Evolutionary conservation across 2,888 invertebrate species (phyloP).

Genomic region (Lycophotia porphyrea): DNA sequence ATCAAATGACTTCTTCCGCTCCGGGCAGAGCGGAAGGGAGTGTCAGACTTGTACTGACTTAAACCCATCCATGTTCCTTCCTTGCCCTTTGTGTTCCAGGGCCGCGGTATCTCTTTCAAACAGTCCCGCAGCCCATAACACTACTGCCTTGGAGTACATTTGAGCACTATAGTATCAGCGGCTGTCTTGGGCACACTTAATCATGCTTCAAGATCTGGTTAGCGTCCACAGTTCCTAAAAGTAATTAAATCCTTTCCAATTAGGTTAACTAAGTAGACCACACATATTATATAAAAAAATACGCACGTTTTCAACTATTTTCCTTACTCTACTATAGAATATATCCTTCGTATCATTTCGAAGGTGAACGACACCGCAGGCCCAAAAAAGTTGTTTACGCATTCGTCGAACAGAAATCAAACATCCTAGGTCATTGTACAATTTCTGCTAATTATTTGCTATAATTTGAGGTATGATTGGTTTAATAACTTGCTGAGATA

Average conservation of each 20-base stretch:
- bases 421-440: conserved; percentile 12
- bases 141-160: neutral
- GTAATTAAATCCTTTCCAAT: neutral
- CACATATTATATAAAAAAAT: neutral
- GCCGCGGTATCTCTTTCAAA: too few species aligned
- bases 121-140: too few species aligned
- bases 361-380: conserved; percentile 51
- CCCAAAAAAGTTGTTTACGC: conserved; percentile 50
- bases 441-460: neutral
- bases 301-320: neutral
- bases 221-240: neutral
- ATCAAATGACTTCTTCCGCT: too few species aligned
- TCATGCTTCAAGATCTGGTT: neutral
- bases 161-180: neutral
- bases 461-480: neutral
- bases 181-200: neutral
- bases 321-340: conserved; percentile 35
- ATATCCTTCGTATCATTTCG: conserved; percentile 8
- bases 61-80: too few species aligned
- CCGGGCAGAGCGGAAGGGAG: too few species aligned
- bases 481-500: neutral
- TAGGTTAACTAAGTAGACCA: neutral
- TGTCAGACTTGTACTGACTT: too few species aligned
- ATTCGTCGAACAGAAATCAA: conserved; percentile 28
- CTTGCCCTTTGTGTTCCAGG: too few species aligned